Evolutionary conservation across 2,888 invertebrate genomes (phyloP).

Genomic region (Pegoplata infirma): DNA sequence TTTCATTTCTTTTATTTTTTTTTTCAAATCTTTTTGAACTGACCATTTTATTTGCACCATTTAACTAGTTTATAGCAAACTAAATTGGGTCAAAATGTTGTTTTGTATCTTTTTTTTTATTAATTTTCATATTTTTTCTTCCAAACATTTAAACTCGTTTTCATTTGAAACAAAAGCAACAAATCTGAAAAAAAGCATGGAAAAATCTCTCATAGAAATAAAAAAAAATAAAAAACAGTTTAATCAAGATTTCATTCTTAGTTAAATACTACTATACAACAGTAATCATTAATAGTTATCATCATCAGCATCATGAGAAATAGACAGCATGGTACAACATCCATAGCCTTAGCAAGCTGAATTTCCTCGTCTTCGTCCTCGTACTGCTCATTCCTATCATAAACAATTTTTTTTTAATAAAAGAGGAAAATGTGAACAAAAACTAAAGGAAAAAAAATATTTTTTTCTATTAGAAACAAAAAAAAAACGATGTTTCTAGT

Average conservation of each 20-base stretch:
- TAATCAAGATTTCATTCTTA: slow-evolving; percentile 29
- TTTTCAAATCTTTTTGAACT: too few species aligned
- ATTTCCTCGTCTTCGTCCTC: background rate
- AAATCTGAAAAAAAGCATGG: background rate
- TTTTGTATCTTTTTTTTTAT: slow-evolving; percentile 2
- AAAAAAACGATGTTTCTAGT: too few species aligned
- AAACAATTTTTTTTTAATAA: background rate
- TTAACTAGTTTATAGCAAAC: slow-evolving; percentile 17
- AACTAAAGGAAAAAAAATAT: background rate
- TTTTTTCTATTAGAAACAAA: background rate
- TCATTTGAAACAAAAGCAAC: background rate
- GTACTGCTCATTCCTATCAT: background rate
- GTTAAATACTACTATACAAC: slow-evolving; percentile 27
- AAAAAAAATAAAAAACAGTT: too few species aligned
- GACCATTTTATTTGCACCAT: slow-evolving; percentile 22
- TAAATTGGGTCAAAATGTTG: slow-evolving; percentile 38
- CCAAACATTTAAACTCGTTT: slow-evolving; percentile 2
- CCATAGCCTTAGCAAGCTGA: background rate
- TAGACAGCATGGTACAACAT: too few species aligned
- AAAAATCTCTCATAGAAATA: slow-evolving; percentile 3
- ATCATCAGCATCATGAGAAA: background rate
- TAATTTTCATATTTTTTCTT: slow-evolving; percentile 2
- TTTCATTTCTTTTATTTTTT: background rate
- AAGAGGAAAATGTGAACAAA: background rate
- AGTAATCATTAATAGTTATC: slow-evolving; percentile 31